phyloP scores from a whole-genome alignment of 2,797 vertebrate species.

The Thunnus albacares region DNA sequence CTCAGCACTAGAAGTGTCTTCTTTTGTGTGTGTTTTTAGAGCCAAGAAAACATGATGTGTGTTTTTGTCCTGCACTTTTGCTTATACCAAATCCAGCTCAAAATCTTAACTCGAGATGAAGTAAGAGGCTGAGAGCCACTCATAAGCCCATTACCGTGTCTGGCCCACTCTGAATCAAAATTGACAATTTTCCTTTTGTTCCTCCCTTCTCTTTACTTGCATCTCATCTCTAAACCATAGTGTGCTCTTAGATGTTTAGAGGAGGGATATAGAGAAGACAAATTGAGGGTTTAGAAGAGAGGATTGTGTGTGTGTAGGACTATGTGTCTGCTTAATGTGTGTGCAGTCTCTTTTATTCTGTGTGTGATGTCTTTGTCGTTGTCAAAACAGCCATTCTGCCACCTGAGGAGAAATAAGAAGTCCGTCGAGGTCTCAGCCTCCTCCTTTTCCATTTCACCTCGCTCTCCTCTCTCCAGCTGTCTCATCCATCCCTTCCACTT shows the following conservation, averaged over 20 bases:
- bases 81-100: conserved; percentile 12
- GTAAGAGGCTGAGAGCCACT: conserved; percentile 30
- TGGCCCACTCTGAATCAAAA: conserved; percentile 20
- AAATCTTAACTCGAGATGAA: conserved; percentile 24
- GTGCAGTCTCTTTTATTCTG: conserved; percentile 8
- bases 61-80: neutral
- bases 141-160: conserved; percentile 12
- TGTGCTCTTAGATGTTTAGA: conserved; percentile 25
- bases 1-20: neutral
- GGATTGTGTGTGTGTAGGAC: neutral
- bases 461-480: conserved; percentile 10
- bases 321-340: conserved; percentile 16
- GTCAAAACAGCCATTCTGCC: conserved; percentile 42
- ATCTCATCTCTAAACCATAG: neutral
- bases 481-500: conserved; percentile 34
- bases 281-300: conserved; percentile 24
- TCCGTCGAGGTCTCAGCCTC: conserved; percentile 12
- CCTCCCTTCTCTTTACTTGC: conserved; percentile 9
- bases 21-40: neutral
- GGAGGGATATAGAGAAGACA: conserved; percentile 7
- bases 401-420: conserved; percentile 32
- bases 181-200: conserved; percentile 32
- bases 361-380: conserved; percentile 16
- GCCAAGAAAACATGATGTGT: conserved; percentile 22
- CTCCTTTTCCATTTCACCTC: conserved; percentile 25